Evolutionary conservation across 2,888 invertebrate species (phyloP), one percentile per base, ranked within the genome.

Genomic region (Limnephilus marmoratus): DNA sequence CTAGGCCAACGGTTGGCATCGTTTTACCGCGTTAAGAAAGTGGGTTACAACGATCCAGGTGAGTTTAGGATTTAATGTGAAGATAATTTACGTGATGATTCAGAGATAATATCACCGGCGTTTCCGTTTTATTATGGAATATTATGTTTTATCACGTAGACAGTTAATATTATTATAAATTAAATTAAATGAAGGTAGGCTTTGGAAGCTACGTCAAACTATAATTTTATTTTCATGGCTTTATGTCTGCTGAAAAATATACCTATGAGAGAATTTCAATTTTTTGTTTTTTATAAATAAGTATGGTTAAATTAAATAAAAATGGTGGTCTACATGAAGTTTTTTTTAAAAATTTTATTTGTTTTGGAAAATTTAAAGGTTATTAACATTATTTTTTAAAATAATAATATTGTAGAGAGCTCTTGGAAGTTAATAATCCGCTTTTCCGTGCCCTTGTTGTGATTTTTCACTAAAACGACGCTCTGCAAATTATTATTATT

Each of bases 1-100:
- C 81, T 80, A 89, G 88, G 88, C 24, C 88, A 89, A 80, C 80
- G 80, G 81, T 81, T 81, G 88, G 80, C 88, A 89, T 80, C 88
- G 41, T 89, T 88, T 88, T 29, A 29, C 80, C 80, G 80, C 88
- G 31, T 29, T 81, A 80, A 80, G 88, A 89, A 89, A 89, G 88
- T 89, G 88, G 88, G 88, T 89, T 89, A 80, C 68, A 24, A 68
- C 68, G 9, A 68, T 68, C 68, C 68, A 68, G 68, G 68, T 68
- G 68, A 68, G 68, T n/a, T 68, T 68, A 68, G 45, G 37, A 31
- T 87, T 68, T 87, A 31, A 29, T 31, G 68, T 29, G 31, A 53
- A 87, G n/a, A 87, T 68, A 37, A 82, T 82, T 82, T 31, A 34
- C 13, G 34, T 68, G 68, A 53, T 87, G 87, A 13, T 53, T 37